These are phyloP conservation scores for Amphimedon queenslandica DNA, from an alignment of 37 sponge, comb jelly and placozoan species.

Conservation along the genomic window DNA sequence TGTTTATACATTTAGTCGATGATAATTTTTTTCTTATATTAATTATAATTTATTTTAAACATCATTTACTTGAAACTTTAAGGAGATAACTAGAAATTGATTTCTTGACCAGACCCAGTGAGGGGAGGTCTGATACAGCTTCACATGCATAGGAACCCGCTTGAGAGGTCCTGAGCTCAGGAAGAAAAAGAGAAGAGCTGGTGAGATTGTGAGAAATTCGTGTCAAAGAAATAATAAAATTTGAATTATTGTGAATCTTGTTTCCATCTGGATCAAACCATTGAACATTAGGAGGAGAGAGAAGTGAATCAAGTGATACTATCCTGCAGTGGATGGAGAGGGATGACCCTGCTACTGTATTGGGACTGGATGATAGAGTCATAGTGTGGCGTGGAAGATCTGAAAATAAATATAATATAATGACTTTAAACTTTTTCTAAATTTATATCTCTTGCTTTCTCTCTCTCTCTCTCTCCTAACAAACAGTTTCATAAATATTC, in stretches of 20 bases:
- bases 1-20: too few relatives aligned
- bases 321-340: neutral
- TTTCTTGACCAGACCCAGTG: neutral
- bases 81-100: neutral
- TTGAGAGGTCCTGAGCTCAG: neutral
- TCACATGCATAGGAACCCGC: neutral
- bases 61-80: too few relatives aligned
- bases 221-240: too few relatives aligned
- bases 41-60: too few relatives aligned
- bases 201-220: neutral
- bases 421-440: neutral
- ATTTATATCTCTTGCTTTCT: too few relatives aligned
- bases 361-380: neutral
- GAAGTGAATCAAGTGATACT: neutral
- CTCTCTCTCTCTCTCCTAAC: too few relatives aligned
- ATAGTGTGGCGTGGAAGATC: neutral
- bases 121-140: neutral
- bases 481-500: too few relatives aligned
- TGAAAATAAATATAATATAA: neutral
- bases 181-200: neutral
- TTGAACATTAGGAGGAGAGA: neutral
- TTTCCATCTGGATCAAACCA: neutral
- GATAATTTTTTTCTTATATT: too few relatives aligned
- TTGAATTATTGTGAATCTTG: neutral
- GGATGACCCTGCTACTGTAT: neutral